Percentiles rank a stretch among this genome's conserved stretches.
Evolutionary conservation across 92 coral and sea anemone genomes (phyloP).

Genomic region (Heliopora coerulea): DNA sequence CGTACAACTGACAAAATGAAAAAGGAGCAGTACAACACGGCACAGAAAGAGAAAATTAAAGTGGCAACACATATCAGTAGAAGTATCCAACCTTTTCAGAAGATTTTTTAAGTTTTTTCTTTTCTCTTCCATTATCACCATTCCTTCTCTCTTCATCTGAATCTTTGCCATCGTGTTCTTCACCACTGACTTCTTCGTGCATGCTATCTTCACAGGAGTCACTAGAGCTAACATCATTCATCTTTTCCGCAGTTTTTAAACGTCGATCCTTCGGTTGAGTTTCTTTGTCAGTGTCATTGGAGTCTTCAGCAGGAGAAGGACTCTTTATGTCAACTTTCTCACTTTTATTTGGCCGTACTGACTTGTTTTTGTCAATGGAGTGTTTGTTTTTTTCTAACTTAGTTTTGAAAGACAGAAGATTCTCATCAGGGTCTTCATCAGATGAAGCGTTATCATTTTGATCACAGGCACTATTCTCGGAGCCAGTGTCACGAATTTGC

Average conservation of each 20-base stretch:
- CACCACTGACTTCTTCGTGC: not conserved
- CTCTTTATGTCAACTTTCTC: not conserved
- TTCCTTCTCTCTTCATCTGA: not conserved
- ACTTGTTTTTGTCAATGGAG: not conserved
- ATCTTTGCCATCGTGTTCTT: not conserved
- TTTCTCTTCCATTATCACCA: not conserved
- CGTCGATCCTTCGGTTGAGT: not conserved
- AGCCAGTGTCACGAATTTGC: not conserved
- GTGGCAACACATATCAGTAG: no score
- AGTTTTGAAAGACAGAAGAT: not conserved
- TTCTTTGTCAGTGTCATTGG: not conserved
- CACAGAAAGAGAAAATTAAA: no score
- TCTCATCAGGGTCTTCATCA: not conserved
- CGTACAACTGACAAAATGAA: no score
- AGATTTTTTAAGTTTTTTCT: constrained; percentile 2
- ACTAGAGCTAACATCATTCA: constrained; percentile 1
- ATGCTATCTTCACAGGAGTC: constrained; percentile 2
- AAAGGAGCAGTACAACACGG: no score
- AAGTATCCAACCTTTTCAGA: constrained; percentile 12
- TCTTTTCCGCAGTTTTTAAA: not conserved
- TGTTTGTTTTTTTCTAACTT: not conserved
- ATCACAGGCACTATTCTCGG: no score
- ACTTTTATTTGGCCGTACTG: not conserved
- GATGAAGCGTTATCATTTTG: not conserved
- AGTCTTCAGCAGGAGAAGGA: no score